These are phyloP conservation scores for Centropus bengalensis DNA, from an alignment of 2,113 vertebrate species.

Conservation along the genomic window DNA sequence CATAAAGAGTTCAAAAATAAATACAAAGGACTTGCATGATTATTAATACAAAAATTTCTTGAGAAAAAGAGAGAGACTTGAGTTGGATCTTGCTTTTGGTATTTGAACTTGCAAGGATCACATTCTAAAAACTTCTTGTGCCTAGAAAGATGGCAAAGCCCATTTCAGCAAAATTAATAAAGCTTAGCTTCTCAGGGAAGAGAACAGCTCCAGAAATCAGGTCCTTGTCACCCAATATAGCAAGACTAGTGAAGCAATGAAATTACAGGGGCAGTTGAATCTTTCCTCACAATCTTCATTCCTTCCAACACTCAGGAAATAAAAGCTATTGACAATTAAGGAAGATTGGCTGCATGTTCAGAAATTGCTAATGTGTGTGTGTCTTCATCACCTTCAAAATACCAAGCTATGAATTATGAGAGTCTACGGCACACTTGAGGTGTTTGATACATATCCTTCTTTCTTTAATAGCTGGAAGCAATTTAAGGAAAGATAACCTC, in stretches of 20 bases:
- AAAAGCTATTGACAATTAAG: slow-evolving; percentile 10
- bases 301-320: neutral
- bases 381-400: neutral
- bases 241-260: neutral
- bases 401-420: neutral
- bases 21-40: neutral
- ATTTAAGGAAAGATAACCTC: neutral
- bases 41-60: neutral
- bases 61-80: neutral
- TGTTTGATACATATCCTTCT: neutral
- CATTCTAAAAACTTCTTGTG: neutral
- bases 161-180: neutral
- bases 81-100: neutral
- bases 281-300: neutral
- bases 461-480: neutral
- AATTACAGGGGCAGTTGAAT: neutral
- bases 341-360: neutral
- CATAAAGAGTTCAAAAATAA: neutral
- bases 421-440: neutral
- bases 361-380: neutral
- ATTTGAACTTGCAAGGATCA: neutral
- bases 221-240: neutral
- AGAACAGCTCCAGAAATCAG: neutral
- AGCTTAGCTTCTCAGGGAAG: neutral
- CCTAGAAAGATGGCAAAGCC: neutral